These are phyloP conservation scores for Tyria jacobaeae DNA, from an alignment of 2,888 invertebrate species.

Conservation along the genomic window DNA sequence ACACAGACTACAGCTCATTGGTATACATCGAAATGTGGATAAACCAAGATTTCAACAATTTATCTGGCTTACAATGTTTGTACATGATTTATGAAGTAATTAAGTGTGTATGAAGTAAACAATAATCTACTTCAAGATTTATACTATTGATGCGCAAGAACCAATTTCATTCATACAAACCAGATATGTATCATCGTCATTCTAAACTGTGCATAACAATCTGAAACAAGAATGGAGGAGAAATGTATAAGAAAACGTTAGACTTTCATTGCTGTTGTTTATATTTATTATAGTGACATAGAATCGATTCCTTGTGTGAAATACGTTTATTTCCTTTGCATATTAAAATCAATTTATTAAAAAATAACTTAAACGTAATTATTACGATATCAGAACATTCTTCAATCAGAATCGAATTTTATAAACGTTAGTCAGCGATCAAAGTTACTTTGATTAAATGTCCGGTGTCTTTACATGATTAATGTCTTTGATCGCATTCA, in stretches of 20 bases:
- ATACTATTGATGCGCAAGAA: too few relatives aligned
- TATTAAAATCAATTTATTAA: neutral
- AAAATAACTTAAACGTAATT: slow-evolving; percentile 3
- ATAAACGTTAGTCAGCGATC: slow-evolving; percentile 9
- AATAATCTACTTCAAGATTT: too few relatives aligned
- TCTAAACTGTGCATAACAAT: too few relatives aligned
- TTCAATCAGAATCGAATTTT: slow-evolving; percentile 6
- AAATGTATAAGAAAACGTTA: too few relatives aligned
- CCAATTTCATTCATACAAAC: too few relatives aligned
- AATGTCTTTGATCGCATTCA: slow-evolving; percentile 3
- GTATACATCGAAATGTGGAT: slow-evolving; percentile 26
- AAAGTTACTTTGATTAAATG: slow-evolving; percentile 13
- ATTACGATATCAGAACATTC: neutral
- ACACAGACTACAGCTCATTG: slow-evolving; percentile 35
- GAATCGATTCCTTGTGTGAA: neutral
- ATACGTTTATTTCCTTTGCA: neutral
- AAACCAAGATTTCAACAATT: slow-evolving; percentile 8
- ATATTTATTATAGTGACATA: too few relatives aligned
- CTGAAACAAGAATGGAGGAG: too few relatives aligned
- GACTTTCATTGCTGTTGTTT: too few relatives aligned
- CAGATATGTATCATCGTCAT: too few relatives aligned
- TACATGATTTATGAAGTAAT: too few relatives aligned
- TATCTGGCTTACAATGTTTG: too few relatives aligned
- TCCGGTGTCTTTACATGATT: slow-evolving; percentile 12
- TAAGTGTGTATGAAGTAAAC: too few relatives aligned